Evolutionary conservation across 2,888 invertebrate genomes (phyloP), one percentile per base, ranked within the genome.

Genomic region (Xiphydria camelus): DNA sequence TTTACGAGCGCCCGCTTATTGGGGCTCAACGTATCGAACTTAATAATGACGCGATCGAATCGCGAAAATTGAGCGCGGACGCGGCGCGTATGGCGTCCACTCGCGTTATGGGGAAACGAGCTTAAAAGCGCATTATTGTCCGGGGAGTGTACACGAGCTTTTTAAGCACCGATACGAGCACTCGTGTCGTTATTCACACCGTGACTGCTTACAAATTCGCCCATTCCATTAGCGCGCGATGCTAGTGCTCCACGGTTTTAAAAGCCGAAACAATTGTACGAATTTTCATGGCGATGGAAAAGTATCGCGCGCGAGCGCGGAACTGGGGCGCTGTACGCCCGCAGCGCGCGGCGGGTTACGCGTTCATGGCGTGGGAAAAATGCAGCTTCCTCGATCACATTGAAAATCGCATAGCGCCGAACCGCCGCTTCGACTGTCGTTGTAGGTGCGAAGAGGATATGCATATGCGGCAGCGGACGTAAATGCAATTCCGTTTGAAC

Each of bases 181-280:
- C 4, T 34, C 38, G 31, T 40, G 49, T 53, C 53, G 55, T 51
- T 51, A 51, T 60, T 59, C 56, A 48, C 53, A 49, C 39, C 44
- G 53, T 46, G 58, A 53, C 55, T 49, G 55, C 53, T 56, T 58
- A 57, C 57, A 59, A 57, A 62, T 59, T 55, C 53, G 45, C 45
- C 51, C 55, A 47, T 55, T 49, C 53, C 55, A 51, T 55, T 56
- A 52, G 53, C 49, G 42, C 32, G 47, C 47, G n/a, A n/a, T 53
- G 47, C 38, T 50, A 25, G 39, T 31, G 47, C 47, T 41, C 32
- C 38, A 22, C 50, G 41, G 48, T 44, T 55, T 54, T 58, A 44
- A 40, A 50, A 55, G 50, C 42, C 41, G 42, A 46, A 49, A 59
- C 51, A 55, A 52, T 50, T 52, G n/a, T n/a, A n/a, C n/a, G n/a